Evolutionary conservation across 2,888 invertebrate genomes (phyloP).

Genomic region (Pherbina coryleti): DNA sequence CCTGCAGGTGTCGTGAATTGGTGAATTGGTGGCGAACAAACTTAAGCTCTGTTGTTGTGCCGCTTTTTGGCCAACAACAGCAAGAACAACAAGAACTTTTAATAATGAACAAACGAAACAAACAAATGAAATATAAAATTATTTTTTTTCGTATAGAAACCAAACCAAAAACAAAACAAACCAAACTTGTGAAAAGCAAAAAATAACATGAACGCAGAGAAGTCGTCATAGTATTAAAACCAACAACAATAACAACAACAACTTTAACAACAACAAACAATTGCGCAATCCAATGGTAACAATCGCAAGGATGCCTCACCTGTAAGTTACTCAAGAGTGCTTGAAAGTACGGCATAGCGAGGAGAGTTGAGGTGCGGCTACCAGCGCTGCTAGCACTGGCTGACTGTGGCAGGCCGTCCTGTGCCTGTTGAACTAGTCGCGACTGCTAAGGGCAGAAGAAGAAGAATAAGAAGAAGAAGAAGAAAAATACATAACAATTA

Average conservation of each 20-base stretch:
- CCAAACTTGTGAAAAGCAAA: conserved; percentile 7
- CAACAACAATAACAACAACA: conserved; percentile 45
- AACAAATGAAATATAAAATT: not conserved
- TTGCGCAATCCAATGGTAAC: conserved; percentile 19
- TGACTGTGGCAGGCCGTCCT: conserved; percentile 66
- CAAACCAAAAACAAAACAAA: not conserved
- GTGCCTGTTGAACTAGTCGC: conserved; percentile 65
- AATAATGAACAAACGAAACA: not conserved
- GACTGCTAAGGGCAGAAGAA: conserved; percentile 58
- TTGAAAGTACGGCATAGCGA: conserved; percentile 77
- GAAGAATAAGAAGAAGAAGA: conserved; percentile 40
- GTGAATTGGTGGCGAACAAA: not conserved
- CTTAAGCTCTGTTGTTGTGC: conserved; percentile 3
- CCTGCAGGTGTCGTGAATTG: not conserved
- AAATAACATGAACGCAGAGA: conserved; percentile 21
- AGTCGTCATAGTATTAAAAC: conserved; percentile 26
- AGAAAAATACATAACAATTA: conserved; percentile 13
- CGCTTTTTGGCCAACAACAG: conserved; percentile 8
- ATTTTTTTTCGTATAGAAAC: not conserved
- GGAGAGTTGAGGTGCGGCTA: conserved; percentile 66
- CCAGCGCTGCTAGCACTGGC: conserved; percentile 68
- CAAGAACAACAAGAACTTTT: not conserved
- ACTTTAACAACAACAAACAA: conserved; percentile 22
- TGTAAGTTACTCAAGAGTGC: conserved; percentile 78
- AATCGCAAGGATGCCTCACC: conserved; percentile 72